Base-by-base conservation (phyloP, 2,888 invertebrate species). In the Fragum whitleyi region DNA sequence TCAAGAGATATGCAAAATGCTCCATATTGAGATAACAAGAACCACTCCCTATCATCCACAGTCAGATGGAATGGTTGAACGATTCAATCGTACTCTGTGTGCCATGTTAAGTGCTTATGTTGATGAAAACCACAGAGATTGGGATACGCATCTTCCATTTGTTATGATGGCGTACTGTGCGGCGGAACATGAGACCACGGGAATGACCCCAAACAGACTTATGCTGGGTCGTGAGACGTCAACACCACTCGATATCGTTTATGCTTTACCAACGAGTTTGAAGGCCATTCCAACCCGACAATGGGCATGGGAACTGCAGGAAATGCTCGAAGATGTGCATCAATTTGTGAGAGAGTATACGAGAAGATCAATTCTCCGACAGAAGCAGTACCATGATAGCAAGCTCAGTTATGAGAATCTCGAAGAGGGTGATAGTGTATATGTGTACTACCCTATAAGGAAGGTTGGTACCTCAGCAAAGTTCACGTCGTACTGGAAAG, bases 81-180 rank as follows among this genome's bases (percentile, higher is more conserved):
- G n/a, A n/a, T n/a, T n/a, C n/a, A n/a, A n/a, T n/a, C n/a, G n/a
- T n/a, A n/a, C n/a, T n/a, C n/a, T n/a, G n/a, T n/a, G n/a, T n/a
- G n/a, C n/a, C n/a, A n/a, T n/a, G n/a, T n/a, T n/a, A n/a, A n/a
- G n/a, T n/a, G n/a, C n/a, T n/a, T n/a, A n/a, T n/a, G n/a, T 7
- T n/a, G n/a, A n/a, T n/a, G n/a, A n/a, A n/a, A n/a, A n/a, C n/a
- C n/a, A n/a, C n/a, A n/a, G n/a, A n/a, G 68, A 73, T n/a, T 72
- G 76, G 80, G 76, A 69, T 70, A n/a, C 19, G 29, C 67, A 68
- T 21, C 9, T 78, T 14, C 68, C 55, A 1, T 71, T 26, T n/a
- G 71, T 80, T 16, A 65, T 75, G 57, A 80, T 80, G 79, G 72
- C 79, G 0, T 72, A 76, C 53, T 55, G 75, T 11, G 42, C 75